Conservation (phyloP, 2,797 vertebrate genomes). For the Taenioides sp. region DNA sequence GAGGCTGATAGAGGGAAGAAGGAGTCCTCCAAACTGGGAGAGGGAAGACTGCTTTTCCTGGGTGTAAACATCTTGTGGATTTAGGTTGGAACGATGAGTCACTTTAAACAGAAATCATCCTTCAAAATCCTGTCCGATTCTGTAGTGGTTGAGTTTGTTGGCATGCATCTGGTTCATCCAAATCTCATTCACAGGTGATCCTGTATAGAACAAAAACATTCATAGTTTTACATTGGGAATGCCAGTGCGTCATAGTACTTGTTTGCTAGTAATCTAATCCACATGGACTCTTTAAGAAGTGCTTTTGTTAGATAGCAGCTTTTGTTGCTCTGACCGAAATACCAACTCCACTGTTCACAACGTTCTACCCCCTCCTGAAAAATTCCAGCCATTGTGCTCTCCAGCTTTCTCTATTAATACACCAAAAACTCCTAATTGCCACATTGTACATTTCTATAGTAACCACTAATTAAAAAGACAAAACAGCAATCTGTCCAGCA, state of each 20-base stretch:
- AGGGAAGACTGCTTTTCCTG: conserved; percentile 70
- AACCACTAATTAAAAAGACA: not conserved
- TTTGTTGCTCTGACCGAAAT: conserved; percentile 71
- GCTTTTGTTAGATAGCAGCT: conserved; percentile 65
- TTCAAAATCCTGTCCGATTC: conserved; percentile 13
- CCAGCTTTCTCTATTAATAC: conserved; percentile 11
- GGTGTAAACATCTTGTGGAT: conserved; percentile 65
- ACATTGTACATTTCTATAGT: conserved; percentile 1
- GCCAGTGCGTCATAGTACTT: conserved; percentile 19
- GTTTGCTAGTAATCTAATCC: conserved; percentile 64
- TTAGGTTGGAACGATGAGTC: conserved; percentile 20
- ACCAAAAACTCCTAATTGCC: conserved; percentile 5
- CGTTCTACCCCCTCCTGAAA: conserved; percentile 61
- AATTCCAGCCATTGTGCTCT: conserved; percentile 65
- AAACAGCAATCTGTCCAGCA: not conserved
- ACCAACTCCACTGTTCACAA: conserved; percentile 60
- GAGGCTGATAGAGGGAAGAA: conserved; percentile 79
- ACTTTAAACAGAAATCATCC: conserved; percentile 15
- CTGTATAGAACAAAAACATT: conserved; percentile 27
- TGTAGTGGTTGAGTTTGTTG: conserved; percentile 10
- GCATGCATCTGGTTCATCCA: conserved; percentile 7
- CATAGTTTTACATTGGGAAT: not conserved
- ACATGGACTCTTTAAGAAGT: conserved; percentile 31
- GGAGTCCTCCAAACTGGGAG: conserved; percentile 79
- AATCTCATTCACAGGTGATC: conserved; percentile 11